Conservation (phyloP, 2,888 invertebrate genomes). For the Hecatera dysodea region DNA sequence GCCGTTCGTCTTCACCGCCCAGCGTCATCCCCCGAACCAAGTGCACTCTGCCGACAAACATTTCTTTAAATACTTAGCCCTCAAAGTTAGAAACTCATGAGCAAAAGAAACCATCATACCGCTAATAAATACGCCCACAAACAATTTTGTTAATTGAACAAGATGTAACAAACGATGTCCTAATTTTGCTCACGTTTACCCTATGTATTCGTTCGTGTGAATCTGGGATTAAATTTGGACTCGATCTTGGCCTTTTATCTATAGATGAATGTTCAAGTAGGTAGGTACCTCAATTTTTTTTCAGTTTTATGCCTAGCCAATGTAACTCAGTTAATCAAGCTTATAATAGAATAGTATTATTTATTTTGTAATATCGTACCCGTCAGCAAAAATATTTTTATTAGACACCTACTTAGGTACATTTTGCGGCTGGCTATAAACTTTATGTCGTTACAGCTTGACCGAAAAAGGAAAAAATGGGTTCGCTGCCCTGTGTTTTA, state of each 20-base stretch:
- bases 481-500: conserved; percentile 59
- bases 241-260: conserved; percentile 7
- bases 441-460: conserved; percentile 57
- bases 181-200: not conserved
- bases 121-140: not conserved
- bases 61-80: not conserved
- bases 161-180: not conserved
- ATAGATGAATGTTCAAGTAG: conserved; percentile 9
- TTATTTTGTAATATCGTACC: conserved; percentile 39
- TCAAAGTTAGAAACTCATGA: not conserved
- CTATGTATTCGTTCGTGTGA: conserved; percentile 2
- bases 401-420: conserved; percentile 58
- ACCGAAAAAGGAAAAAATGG: conserved; percentile 58
- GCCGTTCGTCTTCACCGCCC: conserved; percentile 82
- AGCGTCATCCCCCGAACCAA: conserved; percentile 84
- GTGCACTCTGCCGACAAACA: conserved; percentile 76
- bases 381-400: conserved; percentile 57
- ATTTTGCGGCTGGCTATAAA: conserved; percentile 63
- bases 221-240: not conserved
- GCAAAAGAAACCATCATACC: not conserved
- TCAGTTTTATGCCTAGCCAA: not conserved
- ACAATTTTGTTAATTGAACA: conserved; percentile 3
- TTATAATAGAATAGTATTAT: conserved; percentile 34
- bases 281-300: conserved; percentile 5
- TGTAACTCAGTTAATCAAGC: conserved; percentile 1